These are phyloP conservation scores for Lepas anatifera DNA, from an alignment of 2,888 invertebrate species.

Conservation along the genomic window DNA sequence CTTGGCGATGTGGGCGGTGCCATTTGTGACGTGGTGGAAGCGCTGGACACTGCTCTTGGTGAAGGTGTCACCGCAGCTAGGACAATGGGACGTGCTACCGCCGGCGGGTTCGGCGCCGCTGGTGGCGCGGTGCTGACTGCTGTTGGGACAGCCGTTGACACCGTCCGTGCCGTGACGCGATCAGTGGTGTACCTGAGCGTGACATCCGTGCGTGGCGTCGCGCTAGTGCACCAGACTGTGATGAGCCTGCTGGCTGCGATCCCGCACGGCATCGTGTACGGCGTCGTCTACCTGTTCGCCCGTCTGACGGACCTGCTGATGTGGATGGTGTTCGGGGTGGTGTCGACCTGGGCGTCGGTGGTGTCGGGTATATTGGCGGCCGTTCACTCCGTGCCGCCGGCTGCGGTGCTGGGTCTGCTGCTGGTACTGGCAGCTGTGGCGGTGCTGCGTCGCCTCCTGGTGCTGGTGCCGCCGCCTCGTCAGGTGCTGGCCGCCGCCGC, in stretches of 20 bases:
- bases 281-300: neutral
- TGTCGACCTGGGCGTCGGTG: neutral
- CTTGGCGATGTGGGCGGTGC: slow-evolving; percentile 22
- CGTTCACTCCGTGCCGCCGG: neutral
- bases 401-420: neutral
- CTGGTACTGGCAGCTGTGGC: neutral
- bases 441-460: neutral
- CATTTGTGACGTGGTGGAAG: slow-evolving; percentile 14
- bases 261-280: neutral
- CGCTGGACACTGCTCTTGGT: no score
- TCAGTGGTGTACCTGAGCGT: neutral
- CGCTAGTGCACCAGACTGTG: neutral
- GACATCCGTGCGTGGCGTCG: neutral
- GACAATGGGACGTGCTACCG: no score
- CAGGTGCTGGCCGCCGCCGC: neutral
- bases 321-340: neutral
- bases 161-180: slow-evolving; percentile 15
- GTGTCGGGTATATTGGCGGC: neutral
- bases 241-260: neutral
- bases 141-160: no score
- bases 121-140: no score
- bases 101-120: no score
- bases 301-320: neutral
- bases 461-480: neutral
- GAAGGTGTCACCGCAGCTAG: no score